These are phyloP conservation scores for Drosophila nigritarsus DNA, from an alignment of 2,888 invertebrate genomes.

Conservation along the genomic window DNA sequence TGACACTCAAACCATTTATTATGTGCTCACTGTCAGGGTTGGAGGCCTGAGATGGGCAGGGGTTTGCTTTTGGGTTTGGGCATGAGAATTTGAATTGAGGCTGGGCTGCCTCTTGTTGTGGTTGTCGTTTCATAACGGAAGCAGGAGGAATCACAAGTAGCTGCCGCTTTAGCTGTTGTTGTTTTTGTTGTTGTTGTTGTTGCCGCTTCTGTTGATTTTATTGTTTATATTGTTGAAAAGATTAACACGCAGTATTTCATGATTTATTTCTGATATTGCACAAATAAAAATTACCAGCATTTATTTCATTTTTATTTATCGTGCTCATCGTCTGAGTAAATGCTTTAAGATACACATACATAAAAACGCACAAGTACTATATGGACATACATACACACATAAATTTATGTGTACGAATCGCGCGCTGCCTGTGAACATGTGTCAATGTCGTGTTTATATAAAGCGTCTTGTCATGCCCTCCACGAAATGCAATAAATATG, in stretches of 20 bases:
- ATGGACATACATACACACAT: conserved; percentile 4
- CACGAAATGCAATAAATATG: conserved; percentile 31
- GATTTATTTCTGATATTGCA: conserved; percentile 72
- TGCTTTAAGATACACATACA: conserved; percentile 25
- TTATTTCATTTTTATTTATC: conserved; percentile 53
- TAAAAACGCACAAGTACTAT: conserved; percentile 11
- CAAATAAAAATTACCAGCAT: conserved; percentile 68
- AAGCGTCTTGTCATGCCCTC: conserved; percentile 29
- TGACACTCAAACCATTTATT: conserved; percentile 40
- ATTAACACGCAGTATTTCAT: conserved; percentile 65
- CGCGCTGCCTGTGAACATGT: conserved; percentile 25
- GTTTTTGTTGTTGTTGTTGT: conserved; percentile 10
- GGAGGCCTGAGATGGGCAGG: neutral
- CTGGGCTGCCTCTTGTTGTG: conserved; percentile 36
- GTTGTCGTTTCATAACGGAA: conserved; percentile 64
- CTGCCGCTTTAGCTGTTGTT: conserved; percentile 13
- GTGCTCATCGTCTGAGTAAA: conserved; percentile 45
- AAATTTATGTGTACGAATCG: neutral
- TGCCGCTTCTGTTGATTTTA: conserved; percentile 11
- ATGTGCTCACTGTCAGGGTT: conserved; percentile 10
- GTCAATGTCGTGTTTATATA: conserved; percentile 45
- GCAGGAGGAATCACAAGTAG: conserved; percentile 38
- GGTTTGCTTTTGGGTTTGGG: conserved; percentile 3
- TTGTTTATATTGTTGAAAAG: conserved; percentile 63
- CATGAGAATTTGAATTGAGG: conserved; percentile 4